Conservation (phyloP, 2,113 vertebrate genomes). For the Arvicanthis niloticus region DNA sequence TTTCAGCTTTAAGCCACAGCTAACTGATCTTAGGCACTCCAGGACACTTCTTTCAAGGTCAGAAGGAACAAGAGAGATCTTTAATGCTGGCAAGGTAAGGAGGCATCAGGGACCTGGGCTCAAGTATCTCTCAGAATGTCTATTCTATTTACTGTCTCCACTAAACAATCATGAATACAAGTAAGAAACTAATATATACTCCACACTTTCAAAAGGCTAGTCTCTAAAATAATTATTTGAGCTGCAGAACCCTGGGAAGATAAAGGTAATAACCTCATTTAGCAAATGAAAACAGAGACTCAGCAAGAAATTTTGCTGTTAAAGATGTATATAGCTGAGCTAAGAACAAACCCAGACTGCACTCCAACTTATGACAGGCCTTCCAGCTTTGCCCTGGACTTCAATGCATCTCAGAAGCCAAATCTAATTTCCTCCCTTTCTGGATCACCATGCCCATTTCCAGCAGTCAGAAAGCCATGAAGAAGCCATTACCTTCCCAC, state of each 20-base stretch:
- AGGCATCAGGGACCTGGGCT: not conserved
- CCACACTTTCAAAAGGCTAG: not conserved
- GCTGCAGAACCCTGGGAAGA: not conserved
- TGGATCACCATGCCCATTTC: not conserved
- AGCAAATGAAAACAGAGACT: not conserved
- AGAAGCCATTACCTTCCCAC: conserved; percentile 91
- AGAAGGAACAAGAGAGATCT: not conserved
- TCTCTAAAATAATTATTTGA: not conserved
- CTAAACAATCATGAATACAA: not conserved
- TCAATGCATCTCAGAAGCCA: not conserved
- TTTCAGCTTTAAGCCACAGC: not conserved
- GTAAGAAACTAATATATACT: conserved; percentile 16
- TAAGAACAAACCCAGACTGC: not conserved
- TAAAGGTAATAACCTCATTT: not conserved
- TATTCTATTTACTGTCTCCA: not conserved
- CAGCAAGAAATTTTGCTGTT: not conserved
- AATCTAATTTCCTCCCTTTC: not conserved
- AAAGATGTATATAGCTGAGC: not conserved
- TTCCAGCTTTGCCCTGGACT: not conserved
- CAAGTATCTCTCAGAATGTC: not conserved
- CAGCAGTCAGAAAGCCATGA: not conserved
- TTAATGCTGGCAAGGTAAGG: not conserved
- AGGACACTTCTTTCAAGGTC: not conserved
- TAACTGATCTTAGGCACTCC: not conserved
- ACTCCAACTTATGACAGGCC: not conserved